Percentiles rank a stretch among this genome's conserved stretches.
Evolutionary conservation across 1,140 invertebrate species (phyloP).

Genomic region (Zaprionus inermis): DNA sequence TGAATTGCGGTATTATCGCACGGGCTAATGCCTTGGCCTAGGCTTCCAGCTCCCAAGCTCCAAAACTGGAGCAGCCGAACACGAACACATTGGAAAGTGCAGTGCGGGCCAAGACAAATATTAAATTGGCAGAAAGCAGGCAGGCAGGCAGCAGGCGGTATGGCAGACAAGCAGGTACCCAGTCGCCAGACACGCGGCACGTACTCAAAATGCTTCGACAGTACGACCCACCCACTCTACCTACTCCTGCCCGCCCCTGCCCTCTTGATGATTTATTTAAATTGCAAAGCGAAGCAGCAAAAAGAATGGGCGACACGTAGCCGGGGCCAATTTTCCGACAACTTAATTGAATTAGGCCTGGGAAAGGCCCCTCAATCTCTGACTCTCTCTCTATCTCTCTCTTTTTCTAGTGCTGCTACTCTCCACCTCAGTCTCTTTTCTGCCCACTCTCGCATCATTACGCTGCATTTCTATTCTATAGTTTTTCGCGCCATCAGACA

Average conservation of each 20-base stretch:
- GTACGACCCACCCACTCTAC: neutral
- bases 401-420: too few species aligned
- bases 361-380: slow-evolving; percentile 14
- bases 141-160: neutral
- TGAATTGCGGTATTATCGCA: slow-evolving; percentile 81
- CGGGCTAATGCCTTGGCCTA: slow-evolving; percentile 55
- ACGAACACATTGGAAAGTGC: slow-evolving; percentile 72
- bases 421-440: too few species aligned
- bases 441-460: too few species aligned
- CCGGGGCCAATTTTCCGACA: slow-evolving; percentile 68
- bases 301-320: slow-evolving; percentile 63
- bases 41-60: slow-evolving; percentile 16
- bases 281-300: slow-evolving; percentile 58
- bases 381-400: too few species aligned
- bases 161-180: slow-evolving; percentile 26
- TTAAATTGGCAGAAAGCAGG: slow-evolving; percentile 58
- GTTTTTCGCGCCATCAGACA: too few species aligned
- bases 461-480: too few species aligned
- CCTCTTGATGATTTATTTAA: slow-evolving; percentile 76
- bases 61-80: slow-evolving; percentile 68
- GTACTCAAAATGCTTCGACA: slow-evolving; percentile 77
- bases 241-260: neutral
- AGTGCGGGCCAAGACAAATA: slow-evolving; percentile 62
- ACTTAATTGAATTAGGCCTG: slow-evolving; percentile 75
- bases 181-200: slow-evolving; percentile 46